Base-by-base conservation (phyloP, 1,140 invertebrate species). In the Dryas iulia region DNA sequence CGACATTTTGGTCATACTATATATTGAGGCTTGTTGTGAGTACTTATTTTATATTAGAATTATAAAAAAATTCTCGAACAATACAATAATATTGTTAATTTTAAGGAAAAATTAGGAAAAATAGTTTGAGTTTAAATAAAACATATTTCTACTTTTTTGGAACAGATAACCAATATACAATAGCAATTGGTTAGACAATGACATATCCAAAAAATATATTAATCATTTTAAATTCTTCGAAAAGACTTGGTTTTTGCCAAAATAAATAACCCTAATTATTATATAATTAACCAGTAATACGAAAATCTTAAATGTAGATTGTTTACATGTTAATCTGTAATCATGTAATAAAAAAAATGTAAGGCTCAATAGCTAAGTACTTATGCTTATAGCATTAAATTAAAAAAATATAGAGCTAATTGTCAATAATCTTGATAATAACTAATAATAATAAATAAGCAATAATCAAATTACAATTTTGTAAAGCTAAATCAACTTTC, bases 281-380 rank as follows among this genome's bases (percentile, higher is more conserved):
- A 47, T n/a, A 47, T n/a, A 47, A 47, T 47, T 47, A 47, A 47
- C 39, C 14, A 21, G 21, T 7, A 14, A 47, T 21, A 47, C 21
- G 39, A 18, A 47, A 21, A 21, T 47, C 12, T 52, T 54, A 14
- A 26, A 57, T 52, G 35, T 65, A 53, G 52, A 23, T 14, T 24
- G 26, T 63, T 53, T 54, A 54, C 61, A 62, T 62, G 47, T 33
- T 62, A 6, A n/a, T 33, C 25, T 53, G 47, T 62, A 62, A 53
- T 30, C 25, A 21, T 62, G 25, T 31, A 63, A 53, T 7, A 11
- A 30, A 31, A 56, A 24, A 8, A 33, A 53, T 54, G 18, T 56
- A 63, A 63, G 52, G 61, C 61, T 63, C 61, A 63, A 63, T 47
- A 63, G 28, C 18, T 63, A 53, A 63, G 61, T 63, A 62, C 35